Percentiles rank a stretch among this genome's conserved stretches.
Evolutionary conservation across 2,797 vertebrate species (phyloP).

Genomic region (Loriculus beryllinus): DNA sequence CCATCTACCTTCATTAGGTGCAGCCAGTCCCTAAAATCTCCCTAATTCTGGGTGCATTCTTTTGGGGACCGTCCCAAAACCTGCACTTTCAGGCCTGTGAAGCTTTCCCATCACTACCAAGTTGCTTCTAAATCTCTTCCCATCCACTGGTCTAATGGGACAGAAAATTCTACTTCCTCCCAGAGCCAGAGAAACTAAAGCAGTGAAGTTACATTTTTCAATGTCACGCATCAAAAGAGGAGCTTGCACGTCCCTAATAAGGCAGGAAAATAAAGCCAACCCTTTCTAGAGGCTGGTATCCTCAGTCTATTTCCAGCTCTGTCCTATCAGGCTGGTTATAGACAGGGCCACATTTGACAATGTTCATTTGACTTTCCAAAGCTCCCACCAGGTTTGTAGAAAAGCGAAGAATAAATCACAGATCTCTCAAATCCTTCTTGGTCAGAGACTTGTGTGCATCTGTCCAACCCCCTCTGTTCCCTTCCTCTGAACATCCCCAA

Average conservation of each 20-base stretch:
- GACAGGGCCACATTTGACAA: background rate
- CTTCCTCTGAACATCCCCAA: background rate
- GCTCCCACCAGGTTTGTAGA: background rate
- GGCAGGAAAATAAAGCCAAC: background rate
- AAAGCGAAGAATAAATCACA: background rate
- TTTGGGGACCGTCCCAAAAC: background rate
- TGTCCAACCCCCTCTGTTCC: background rate
- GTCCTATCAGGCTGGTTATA: background rate
- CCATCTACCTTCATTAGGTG: background rate
- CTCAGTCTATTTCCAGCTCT: background rate
- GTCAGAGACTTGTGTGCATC: background rate
- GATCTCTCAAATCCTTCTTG: background rate
- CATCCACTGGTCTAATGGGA: background rate
- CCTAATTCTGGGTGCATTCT: background rate
- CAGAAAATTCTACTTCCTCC: background rate
- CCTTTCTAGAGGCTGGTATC: background rate
- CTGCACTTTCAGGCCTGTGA: background rate
- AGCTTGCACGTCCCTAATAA: background rate
- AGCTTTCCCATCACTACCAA: background rate
- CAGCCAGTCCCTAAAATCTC: background rate
- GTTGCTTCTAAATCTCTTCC: background rate
- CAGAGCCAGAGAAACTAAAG: background rate
- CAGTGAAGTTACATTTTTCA: background rate
- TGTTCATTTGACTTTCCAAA: background rate
- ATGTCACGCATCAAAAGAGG: background rate